Base-by-base conservation (phyloP, 2,113 vertebrate species). In the Prunella himalayana region DNA sequence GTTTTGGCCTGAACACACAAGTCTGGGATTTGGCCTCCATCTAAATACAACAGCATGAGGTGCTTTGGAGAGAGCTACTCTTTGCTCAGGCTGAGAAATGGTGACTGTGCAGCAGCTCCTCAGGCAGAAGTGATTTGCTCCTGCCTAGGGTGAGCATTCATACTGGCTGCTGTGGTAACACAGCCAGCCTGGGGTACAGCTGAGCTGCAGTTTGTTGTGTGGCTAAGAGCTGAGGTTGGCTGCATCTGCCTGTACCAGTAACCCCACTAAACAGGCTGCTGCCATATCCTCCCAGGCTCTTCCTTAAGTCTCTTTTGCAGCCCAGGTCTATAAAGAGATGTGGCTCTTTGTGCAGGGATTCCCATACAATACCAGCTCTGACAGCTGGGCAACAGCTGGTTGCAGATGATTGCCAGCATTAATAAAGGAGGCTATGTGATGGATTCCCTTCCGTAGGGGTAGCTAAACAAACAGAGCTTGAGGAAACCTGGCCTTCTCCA, bases 331-430 rank as follows among this genome's bases (percentile, higher is more conserved):
- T 87, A 68, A 81, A 60, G 30, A 84, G 91, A 91, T 94, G 51
- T 11, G 53, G n/a, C 37, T 56, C 33, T 90, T 70, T 68, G 20
- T 80, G 61, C 41, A 89, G 83, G 86, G 92, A 92, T 94, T 94
- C 80, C 86, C 2, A 1, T 89, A 49, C 69, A 84, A 91, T 89
- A 97, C 81, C 81, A 96, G 49, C 65, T 92, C 81, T 82, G 91
- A 97, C 96, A 97, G 96, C 96, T 97, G 95, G 89, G 66, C 94
- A 96, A 76, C 95, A 96, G 95, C 95, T 97, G 96, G 42, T 75
- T 93, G 91, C 76, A 93, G 86, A 93, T 92, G 86, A 93, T 94
- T 90, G 73, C 91, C 91, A 96, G 45, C 68, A 65, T 79, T 95
- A 95, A 95, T 96, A 96, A 97, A 95, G 65, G 61, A 91, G 86